A percentile compares a stretch with the other conserved stretches of the same genome.
phyloP scores from a whole-genome alignment of 2,888 invertebrate species.

The Spisula solida region DNA sequence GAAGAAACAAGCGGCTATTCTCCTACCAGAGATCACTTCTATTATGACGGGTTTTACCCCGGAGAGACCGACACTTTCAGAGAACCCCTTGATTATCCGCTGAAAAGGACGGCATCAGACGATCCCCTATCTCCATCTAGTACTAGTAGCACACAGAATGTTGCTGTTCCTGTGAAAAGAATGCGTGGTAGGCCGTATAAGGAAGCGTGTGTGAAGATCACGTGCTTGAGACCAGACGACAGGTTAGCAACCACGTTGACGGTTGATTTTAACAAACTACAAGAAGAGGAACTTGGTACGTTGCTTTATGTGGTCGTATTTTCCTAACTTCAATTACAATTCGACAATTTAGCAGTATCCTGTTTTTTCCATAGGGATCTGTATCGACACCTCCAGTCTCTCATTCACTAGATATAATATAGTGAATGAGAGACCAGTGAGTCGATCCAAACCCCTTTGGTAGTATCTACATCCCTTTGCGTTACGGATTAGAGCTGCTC shows the following conservation, averaged over 20 bases:
- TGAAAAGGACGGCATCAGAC: slow-evolving; percentile 50
- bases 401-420: too few species aligned
- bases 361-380: too few species aligned
- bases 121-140: slow-evolving; percentile 56
- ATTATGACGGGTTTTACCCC: slow-evolving; percentile 62
- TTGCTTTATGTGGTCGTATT: neutral
- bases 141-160: slow-evolving; percentile 34
- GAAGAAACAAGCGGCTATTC: slow-evolving; percentile 68
- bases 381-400: too few species aligned
- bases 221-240: slow-evolving; percentile 68
- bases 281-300: slow-evolving; percentile 69
- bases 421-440: too few species aligned
- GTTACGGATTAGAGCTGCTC: too few species aligned
- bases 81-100: slow-evolving; percentile 58
- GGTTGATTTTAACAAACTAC: slow-evolving; percentile 65
- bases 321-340: too few species aligned
- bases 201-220: slow-evolving; percentile 70
- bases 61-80: slow-evolving; percentile 63
- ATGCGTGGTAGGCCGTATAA: slow-evolving; percentile 68
- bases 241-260: slow-evolving; percentile 57
- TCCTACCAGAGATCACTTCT: slow-evolving; percentile 59
- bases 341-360: too few species aligned
- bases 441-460: too few species aligned
- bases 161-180: slow-evolving; percentile 55
- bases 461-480: too few species aligned